Base-by-base conservation (phyloP, 1,140 invertebrate species). In the Conus betulinus region DNA sequence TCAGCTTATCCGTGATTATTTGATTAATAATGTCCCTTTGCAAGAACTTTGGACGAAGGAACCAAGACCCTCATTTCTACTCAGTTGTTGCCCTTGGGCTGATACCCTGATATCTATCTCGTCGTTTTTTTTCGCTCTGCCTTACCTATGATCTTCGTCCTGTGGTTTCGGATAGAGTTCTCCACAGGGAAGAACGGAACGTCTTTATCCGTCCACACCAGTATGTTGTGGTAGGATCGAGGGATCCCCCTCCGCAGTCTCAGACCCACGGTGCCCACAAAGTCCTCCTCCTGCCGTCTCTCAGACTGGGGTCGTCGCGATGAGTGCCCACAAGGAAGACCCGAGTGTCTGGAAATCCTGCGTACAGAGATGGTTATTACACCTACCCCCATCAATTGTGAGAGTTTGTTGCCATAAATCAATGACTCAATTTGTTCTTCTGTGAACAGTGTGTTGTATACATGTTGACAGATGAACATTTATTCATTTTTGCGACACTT, bases 291-390 rank as follows among this genome's bases (percentile, higher is more conserved):
- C 25, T 8, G 8, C 53, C 57, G 15, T 83, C 84, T 13, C 83
- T 85, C 23, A 92, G 52, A 1, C 27, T 74, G 23, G 15, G 84
- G 60, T 90, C 87, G 76, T 92, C 89, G 17, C 91, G 86, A 76
- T 91, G 91, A 17, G 91, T 92, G 39, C 91, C 91, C 39, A 92
- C 89, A 23, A 92, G 83, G 60, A 92, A 90, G 23, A 90, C 91
- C 3, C 90, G 76, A 1, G 90, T 91, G 55, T 78, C 82, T 15
- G 91, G 90, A 74, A 82, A 91, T 8, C 88, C 67, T 17, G 89
- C 87, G 39, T 39, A 39, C 39, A 39, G 39, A 39, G 39, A 39
- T 39, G 39, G 39, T 39, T 39, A 39, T 39, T 39, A 39, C 39
- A 39, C 39, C 39, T 39, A 39, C 39, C 39, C 39, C 39, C 39